Evolutionary conservation across 2,888 invertebrate genomes (phyloP).

Genomic region (Cheiracanthium punctorium): DNA sequence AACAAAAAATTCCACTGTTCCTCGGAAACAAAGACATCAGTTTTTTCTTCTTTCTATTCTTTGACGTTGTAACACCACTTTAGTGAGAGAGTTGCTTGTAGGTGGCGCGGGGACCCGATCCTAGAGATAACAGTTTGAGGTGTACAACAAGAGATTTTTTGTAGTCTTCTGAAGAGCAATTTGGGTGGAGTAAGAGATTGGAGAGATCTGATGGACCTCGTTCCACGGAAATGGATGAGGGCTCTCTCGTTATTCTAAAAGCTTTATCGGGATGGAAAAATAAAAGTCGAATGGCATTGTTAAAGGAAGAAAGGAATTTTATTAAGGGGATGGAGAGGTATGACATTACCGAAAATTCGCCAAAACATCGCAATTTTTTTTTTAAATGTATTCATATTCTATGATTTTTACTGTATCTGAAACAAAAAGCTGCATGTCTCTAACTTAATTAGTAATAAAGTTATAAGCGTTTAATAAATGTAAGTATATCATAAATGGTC

Average conservation of each 20-base stretch:
- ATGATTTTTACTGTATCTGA: no score
- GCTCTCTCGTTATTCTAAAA: slow-evolving; percentile 11
- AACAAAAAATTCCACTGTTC: slow-evolving; percentile 39
- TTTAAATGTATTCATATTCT: no score
- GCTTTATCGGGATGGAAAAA: background rate
- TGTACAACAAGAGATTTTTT: slow-evolving; percentile 27
- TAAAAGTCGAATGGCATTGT: background rate
- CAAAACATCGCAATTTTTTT: no score
- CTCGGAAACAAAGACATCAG: slow-evolving; percentile 28
- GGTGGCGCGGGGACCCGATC: slow-evolving; percentile 38
- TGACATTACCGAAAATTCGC: no score
- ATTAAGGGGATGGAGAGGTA: no score
- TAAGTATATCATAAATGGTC: no score
- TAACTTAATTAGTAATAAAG: no score
- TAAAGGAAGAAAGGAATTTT: no score
- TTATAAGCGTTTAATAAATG: no score
- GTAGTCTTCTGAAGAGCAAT: slow-evolving; percentile 15
- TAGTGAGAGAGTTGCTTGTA: slow-evolving; percentile 12
- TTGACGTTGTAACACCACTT: slow-evolving; percentile 39
- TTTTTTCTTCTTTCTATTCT: slow-evolving; percentile 15
- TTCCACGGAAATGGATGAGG: slow-evolving; percentile 58
- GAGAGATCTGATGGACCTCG: slow-evolving; percentile 40
- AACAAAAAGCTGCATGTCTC: no score
- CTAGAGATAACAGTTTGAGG: slow-evolving; percentile 39
- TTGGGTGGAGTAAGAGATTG: slow-evolving; percentile 40